phyloP scores from a whole-genome alignment of 2,888 invertebrate species.

The Erebia aethiops region DNA sequence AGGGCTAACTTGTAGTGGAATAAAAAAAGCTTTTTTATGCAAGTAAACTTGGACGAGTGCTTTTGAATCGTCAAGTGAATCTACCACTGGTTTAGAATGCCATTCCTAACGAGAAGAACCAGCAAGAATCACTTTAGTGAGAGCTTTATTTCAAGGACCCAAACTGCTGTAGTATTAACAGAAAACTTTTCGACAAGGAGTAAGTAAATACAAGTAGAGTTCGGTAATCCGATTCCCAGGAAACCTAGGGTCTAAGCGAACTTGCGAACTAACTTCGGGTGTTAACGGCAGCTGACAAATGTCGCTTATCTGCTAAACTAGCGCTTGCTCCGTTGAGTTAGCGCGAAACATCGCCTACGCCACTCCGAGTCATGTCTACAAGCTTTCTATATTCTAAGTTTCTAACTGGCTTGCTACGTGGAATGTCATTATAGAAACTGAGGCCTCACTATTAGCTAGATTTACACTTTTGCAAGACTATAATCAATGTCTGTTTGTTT shows the following conservation, averaged over 20 bases:
- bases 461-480: too few relatives aligned
- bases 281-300: slow-evolving; percentile 4
- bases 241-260: not conserved
- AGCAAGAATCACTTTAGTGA: too few relatives aligned
- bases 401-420: not conserved
- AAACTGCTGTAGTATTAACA: too few relatives aligned
- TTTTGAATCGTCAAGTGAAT: too few relatives aligned
- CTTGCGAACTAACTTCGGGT: not conserved
- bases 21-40: too few relatives aligned
- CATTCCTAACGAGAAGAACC: too few relatives aligned
- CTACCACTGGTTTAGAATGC: too few relatives aligned
- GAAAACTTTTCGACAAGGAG: not conserved
- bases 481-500: too few relatives aligned
- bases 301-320: slow-evolving; percentile 7
- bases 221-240: not conserved
- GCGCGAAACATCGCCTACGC: not conserved
- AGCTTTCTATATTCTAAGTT: not conserved
- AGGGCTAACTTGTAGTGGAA: too few relatives aligned
- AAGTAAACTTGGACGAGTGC: too few relatives aligned
- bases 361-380: not conserved
- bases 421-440: not conserved
- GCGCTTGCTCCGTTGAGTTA: slow-evolving; percentile 1
- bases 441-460: not conserved
- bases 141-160: too few relatives aligned
- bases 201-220: not conserved